These are phyloP conservation scores for Spermophilus dauricus DNA, from an alignment of 2,113 vertebrate species.

Conservation along the genomic window DNA sequence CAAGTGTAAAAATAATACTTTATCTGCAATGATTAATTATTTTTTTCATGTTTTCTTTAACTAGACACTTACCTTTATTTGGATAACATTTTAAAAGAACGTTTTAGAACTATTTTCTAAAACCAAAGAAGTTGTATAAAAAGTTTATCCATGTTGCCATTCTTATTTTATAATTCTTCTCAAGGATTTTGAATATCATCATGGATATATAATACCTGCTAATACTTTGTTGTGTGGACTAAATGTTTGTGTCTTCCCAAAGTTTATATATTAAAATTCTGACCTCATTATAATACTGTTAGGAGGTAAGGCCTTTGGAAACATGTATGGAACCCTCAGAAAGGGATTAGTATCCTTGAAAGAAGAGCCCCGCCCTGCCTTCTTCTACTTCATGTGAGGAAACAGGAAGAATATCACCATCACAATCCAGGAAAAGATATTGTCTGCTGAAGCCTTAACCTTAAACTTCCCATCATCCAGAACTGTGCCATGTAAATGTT, in stretches of 20 bases:
- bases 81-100: slow-evolving; percentile 45
- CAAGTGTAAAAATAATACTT: neutral
- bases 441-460: neutral
- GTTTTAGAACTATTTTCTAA: neutral
- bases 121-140: neutral
- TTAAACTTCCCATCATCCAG: neutral
- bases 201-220: neutral
- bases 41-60: neutral
- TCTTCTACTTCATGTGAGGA: neutral
- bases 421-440: neutral
- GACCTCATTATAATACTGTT: neutral
- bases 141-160: neutral
- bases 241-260: neutral
- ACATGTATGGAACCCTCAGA: too few relatives aligned
- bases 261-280: neutral
- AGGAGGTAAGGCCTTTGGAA: neutral
- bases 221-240: neutral
- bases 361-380: neutral
- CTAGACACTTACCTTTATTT: neutral
- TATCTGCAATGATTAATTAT: neutral
- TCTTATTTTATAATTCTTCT: neutral
- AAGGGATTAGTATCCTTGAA: neutral
- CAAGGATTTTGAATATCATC: neutral
- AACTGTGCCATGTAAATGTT: neutral
- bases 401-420: neutral